Conservation (phyloP, 1,140 invertebrate genomes). For the Zaprionus capensis region DNA sequence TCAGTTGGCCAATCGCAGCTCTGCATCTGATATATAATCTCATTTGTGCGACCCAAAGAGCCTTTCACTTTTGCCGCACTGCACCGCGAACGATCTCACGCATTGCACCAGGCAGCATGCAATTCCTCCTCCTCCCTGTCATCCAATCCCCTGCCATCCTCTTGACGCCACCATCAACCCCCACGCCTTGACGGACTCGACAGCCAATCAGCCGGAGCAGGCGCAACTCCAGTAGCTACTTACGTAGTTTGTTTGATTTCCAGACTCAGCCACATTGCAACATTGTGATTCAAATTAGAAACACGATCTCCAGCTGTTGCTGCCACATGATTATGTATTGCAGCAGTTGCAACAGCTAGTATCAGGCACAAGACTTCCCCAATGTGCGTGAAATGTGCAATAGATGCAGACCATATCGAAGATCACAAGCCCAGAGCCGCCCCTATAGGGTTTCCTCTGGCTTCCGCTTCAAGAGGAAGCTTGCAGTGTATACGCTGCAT, state of each 20-base stretch:
- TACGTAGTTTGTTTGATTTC: constrained; percentile 29
- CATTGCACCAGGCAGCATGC: constrained; percentile 37
- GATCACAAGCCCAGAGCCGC: constrained; percentile 14
- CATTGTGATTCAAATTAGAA: constrained; percentile 47
- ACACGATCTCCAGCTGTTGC: constrained; percentile 40
- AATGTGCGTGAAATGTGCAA: constrained; percentile 25
- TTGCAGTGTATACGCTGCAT: neutral
- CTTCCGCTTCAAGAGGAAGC: constrained; percentile 28
- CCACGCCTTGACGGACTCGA: constrained; percentile 7
- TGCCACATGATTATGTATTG: constrained; percentile 34
- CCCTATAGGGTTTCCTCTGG: constrained; percentile 16
- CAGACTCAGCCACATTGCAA: constrained; percentile 33
- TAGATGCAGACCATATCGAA: constrained; percentile 10
- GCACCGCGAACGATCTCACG: constrained; percentile 64
- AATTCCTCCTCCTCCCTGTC: neutral
- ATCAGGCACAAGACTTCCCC: constrained; percentile 18
- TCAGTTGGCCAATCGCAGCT: constrained; percentile 67
- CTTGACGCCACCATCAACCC: constrained; percentile 17
- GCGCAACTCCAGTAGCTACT: constrained; percentile 40
- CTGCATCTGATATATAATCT: constrained; percentile 72
- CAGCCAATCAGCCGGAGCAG: constrained; percentile 23
- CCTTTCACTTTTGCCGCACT: constrained; percentile 76
- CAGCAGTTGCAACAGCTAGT: neutral
- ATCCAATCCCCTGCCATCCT: neutral
- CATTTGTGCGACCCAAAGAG: constrained; percentile 73